These are phyloP conservation scores for Oceanodroma tethys DNA, from an alignment of 2,113 vertebrate species.

Conservation along the genomic window DNA sequence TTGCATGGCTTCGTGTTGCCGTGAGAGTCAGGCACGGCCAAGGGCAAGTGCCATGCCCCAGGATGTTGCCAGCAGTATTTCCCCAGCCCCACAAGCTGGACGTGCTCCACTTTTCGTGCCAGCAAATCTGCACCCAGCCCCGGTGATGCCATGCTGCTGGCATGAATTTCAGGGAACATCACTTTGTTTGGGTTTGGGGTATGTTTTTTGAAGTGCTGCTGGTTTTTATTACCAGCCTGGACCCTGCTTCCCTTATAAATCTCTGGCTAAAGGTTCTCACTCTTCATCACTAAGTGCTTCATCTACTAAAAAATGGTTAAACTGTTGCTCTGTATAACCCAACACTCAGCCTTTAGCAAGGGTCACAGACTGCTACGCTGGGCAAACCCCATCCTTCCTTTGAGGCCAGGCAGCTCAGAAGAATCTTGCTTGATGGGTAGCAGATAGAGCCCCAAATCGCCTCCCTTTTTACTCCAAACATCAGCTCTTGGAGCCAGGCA, in stretches of 20 bases:
- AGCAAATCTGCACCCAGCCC: not conserved
- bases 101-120: not conserved
- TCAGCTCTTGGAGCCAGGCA: fast-evolving
- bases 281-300: not conserved
- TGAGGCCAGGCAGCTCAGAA: not conserved
- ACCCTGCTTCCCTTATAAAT: not conserved
- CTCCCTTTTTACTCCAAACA: not conserved
- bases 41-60: not conserved
- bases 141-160: no score
- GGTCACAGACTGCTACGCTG: not conserved
- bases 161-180: not conserved
- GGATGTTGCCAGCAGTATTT: not conserved
- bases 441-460: not conserved
- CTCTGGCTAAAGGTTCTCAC: not conserved
- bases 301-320: not conserved
- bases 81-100: not conserved
- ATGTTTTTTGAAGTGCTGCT: not conserved
- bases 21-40: no score
- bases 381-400: not conserved
- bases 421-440: no score
- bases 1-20: fast-evolving
- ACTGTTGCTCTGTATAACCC: no score
- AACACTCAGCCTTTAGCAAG: not conserved
- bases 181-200: not conserved
- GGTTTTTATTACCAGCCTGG: not conserved